Evolutionary conservation across 2,797 vertebrate species (phyloP).

Genomic region (Enteromius trimaculatus): DNA sequence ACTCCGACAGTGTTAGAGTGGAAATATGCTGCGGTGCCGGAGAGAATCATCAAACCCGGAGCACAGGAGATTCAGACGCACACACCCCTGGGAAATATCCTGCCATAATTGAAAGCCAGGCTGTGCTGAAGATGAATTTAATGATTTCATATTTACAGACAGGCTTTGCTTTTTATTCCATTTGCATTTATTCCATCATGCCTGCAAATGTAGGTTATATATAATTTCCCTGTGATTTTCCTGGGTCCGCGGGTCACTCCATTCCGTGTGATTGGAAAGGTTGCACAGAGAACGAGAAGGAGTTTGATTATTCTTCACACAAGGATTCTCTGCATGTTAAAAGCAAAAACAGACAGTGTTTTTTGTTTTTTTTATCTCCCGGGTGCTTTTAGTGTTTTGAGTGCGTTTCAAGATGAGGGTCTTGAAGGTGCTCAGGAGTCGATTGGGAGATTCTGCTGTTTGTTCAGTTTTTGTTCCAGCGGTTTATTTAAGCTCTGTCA

Average conservation of each 20-base stretch:
- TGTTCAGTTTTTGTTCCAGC: slow-evolving; percentile 32
- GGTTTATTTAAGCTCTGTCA: slow-evolving; percentile 33
- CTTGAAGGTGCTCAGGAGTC: slow-evolving; percentile 22
- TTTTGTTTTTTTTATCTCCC: slow-evolving; percentile 49
- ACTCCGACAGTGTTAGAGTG: not conserved
- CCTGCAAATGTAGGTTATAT: not conserved
- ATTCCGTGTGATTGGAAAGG: slow-evolving; percentile 17
- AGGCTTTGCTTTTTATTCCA: slow-evolving; percentile 20
- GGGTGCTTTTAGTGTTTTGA: slow-evolving; percentile 6
- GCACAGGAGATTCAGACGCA: not conserved
- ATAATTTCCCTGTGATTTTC: slow-evolving; percentile 40
- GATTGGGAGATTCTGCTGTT: not conserved
- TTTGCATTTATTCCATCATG: slow-evolving; percentile 32
- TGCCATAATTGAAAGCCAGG: slow-evolving; percentile 17
- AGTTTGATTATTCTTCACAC: slow-evolving; percentile 55
- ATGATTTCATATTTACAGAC: not conserved
- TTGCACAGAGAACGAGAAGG: slow-evolving; percentile 55
- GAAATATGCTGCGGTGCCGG: not conserved
- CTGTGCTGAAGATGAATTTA: not conserved
- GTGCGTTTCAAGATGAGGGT: not conserved
- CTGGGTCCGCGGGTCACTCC: slow-evolving; percentile 25
- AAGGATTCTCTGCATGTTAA: slow-evolving; percentile 19
- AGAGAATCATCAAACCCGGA: slow-evolving; percentile 7
- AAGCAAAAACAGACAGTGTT: slow-evolving; percentile 46
- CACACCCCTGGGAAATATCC: slow-evolving; percentile 4